Conservation (phyloP, 2,797 vertebrate genomes). For the Silurus lanzhouensis region DNA sequence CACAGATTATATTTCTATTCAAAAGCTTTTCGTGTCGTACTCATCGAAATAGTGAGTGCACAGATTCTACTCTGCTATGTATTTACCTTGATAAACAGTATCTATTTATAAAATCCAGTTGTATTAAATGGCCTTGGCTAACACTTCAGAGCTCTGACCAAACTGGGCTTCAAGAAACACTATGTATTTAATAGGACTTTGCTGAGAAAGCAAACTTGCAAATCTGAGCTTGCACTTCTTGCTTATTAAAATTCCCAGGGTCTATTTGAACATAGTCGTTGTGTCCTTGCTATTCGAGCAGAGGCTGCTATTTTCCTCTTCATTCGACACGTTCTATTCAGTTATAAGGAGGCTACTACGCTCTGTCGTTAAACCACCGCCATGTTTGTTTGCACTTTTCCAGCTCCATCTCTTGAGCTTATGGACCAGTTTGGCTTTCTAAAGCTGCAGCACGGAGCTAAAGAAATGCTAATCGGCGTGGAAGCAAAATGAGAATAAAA, state of each 20-base stretch:
- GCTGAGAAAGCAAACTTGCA: slow-evolving; percentile 24
- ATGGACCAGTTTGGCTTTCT: neutral
- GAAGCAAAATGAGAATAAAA: slow-evolving; percentile 24
- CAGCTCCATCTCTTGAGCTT: slow-evolving; percentile 8
- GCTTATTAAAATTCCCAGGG: slow-evolving; percentile 52
- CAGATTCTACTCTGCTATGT: neutral
- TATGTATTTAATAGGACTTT: slow-evolving; percentile 5
- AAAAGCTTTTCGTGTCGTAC: neutral
- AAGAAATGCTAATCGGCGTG: slow-evolving; percentile 47
- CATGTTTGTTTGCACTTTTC: slow-evolving; percentile 46
- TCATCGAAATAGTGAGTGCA: neutral
- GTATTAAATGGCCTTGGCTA: neutral
- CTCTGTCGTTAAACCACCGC: slow-evolving; percentile 29
- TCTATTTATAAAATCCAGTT: slow-evolving; percentile 8
- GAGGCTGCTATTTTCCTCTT: slow-evolving; percentile 37
- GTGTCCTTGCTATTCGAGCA: slow-evolving; percentile 43
- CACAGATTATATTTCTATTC: neutral
- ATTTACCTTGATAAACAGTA: neutral
- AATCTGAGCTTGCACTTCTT: slow-evolving; percentile 30
- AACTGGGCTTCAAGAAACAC: neutral
- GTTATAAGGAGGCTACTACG: neutral
- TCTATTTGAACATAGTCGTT: slow-evolving; percentile 44
- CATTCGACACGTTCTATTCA: slow-evolving; percentile 44
- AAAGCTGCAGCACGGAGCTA: neutral
- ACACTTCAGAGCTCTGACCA: neutral